A percentile compares a stretch with the other conserved stretches of the same genome.
These are phyloP conservation scores for Drosophila carrolli DNA, from an alignment of 1,140 invertebrate genomes.

Conservation along the genomic window DNA sequence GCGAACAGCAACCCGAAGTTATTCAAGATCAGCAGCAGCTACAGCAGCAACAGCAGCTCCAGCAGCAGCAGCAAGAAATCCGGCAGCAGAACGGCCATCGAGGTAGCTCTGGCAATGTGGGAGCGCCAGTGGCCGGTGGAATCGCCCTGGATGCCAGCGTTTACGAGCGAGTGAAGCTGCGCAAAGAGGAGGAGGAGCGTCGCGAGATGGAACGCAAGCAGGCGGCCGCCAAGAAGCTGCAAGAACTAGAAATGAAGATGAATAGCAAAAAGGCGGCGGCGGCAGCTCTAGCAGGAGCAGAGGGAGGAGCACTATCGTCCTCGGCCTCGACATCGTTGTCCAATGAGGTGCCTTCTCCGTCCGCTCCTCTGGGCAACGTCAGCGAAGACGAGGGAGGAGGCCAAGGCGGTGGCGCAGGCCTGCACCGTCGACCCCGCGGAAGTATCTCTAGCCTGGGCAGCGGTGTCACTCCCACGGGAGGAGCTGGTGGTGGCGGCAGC, in stretches of 20 bases:
- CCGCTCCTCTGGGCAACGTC: constrained; percentile 42
- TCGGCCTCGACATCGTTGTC: not conserved
- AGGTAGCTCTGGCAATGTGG: constrained; percentile 62
- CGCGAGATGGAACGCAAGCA: constrained; percentile 87
- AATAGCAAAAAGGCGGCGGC: constrained; percentile 85
- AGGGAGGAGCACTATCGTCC: not conserved
- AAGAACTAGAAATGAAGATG: constrained; percentile 88
- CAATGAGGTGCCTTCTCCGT: constrained; percentile 17
- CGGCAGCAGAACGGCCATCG: constrained; percentile 84
- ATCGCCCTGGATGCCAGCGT: constrained; percentile 79
- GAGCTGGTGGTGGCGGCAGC: constrained; percentile 16
- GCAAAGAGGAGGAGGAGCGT: constrained; percentile 90
- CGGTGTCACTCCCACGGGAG: constrained; percentile 23
- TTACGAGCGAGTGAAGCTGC: constrained; percentile 88
- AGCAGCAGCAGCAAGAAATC: constrained; percentile 41
- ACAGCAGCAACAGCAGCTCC: constrained; percentile 31
- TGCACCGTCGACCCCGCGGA: constrained; percentile 60
- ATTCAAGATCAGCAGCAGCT: constrained; percentile 39
- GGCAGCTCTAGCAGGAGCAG: constrained; percentile 19
- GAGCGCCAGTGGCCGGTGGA: constrained; percentile 43
- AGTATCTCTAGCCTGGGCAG: constrained; percentile 63
- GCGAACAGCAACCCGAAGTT: constrained; percentile 70
- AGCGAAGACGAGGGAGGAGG: constrained; percentile 61
- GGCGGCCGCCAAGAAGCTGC: constrained; percentile 88
- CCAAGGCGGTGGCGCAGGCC: constrained; percentile 32